A percentile compares a stretch with the other conserved stretches of the same genome.
Evolutionary conservation across 2,888 invertebrate species (phyloP).

Genomic region (Sesamia inferens): DNA sequence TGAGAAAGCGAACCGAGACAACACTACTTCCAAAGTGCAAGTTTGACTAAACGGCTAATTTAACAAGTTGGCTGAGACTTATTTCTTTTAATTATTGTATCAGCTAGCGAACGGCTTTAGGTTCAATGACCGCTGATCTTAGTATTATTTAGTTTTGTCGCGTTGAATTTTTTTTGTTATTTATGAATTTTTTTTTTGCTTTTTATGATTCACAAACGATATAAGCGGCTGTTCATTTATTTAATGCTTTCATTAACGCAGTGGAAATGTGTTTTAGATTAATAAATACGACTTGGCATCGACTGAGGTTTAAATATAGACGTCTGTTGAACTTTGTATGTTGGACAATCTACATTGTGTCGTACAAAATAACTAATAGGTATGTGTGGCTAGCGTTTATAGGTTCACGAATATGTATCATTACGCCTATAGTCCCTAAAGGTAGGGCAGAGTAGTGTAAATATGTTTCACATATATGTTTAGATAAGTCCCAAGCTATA

Average conservation of each 20-base stretch:
- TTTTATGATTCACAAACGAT: constrained; percentile 48
- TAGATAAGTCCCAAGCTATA: not conserved
- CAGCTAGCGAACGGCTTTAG: no score
- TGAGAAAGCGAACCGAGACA: no score
- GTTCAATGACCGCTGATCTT: no score
- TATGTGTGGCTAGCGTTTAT: constrained; percentile 11
- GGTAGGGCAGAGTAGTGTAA: not conserved
- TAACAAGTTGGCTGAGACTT: no score
- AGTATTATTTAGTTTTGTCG: no score
- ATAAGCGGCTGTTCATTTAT: constrained; percentile 42
- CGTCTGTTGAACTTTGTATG: constrained; percentile 44
- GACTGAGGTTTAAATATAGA: constrained; percentile 51
- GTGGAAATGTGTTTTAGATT: constrained; percentile 56
- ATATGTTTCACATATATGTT: not conserved
- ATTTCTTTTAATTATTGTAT: no score
- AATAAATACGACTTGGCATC: constrained; percentile 70
- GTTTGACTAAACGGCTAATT: no score
- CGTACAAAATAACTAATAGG: constrained; percentile 13
- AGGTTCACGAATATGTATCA: not conserved
- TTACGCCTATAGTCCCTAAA: not conserved
- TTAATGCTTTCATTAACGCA: constrained; percentile 53
- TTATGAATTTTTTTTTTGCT: not conserved
- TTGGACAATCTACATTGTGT: constrained; percentile 48
- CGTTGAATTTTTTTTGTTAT: no score
- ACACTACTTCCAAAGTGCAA: no score